Percentiles rank a stretch among this genome's conserved stretches.
phyloP scores from a whole-genome alignment of 2,113 vertebrate species.

The Coracopsis vasa region DNA sequence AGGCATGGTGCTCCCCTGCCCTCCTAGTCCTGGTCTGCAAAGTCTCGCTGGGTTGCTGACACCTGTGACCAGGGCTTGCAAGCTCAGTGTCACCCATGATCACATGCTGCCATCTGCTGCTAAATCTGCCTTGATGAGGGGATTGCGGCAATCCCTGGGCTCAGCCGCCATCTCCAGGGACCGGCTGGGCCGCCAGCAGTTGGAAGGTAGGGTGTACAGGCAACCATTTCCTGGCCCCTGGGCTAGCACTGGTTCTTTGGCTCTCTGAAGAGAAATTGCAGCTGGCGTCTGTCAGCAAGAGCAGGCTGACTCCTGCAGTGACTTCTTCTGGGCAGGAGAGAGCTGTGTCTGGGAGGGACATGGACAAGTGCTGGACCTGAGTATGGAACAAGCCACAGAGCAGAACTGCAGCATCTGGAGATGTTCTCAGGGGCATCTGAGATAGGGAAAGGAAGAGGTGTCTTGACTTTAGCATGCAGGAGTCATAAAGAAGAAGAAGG shows the following conservation, averaged over 20 bases:
- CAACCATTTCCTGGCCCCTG: not conserved
- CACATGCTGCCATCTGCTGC: not conserved
- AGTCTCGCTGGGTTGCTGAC: not conserved
- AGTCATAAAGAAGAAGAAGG: not conserved
- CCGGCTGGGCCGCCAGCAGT: accelerated
- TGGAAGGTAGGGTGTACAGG: accelerated
- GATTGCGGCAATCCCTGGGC: not conserved
- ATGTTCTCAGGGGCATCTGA: not conserved
- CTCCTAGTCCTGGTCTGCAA: not conserved
- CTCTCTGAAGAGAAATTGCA: not conserved
- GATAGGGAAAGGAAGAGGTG: not conserved
- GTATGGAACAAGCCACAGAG: not conserved
- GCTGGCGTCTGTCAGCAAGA: not conserved
- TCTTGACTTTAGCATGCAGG: not conserved
- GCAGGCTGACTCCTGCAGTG: not conserved
- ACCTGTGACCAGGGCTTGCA: accelerated
- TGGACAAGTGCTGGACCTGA: not conserved
- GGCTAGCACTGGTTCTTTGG: not conserved
- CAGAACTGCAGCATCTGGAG: not conserved
- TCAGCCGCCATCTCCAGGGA: not conserved
- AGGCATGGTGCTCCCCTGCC: not conserved
- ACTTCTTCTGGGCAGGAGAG: not conserved
- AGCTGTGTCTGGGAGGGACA: not conserved
- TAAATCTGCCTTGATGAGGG: not conserved
- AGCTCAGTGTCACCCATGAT: not conserved